phyloP scores from a whole-genome alignment of 1,140 invertebrate genomes.

The Adelges cooleyi region DNA sequence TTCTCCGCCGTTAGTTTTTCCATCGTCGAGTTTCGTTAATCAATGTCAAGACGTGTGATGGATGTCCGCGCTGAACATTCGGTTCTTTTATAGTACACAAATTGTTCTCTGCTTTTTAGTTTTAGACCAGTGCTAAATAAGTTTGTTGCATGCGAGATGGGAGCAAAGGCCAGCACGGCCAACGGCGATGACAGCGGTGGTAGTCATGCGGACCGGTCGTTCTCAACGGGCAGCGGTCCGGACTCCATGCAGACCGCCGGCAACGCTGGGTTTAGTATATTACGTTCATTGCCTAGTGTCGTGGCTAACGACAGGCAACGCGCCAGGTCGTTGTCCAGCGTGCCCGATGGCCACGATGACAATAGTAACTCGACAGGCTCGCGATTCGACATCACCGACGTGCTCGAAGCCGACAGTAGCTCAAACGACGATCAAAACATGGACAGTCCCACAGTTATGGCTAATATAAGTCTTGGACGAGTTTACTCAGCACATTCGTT shows the following conservation, averaged over 20 bases:
- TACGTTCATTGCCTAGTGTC: slow-evolving; percentile 58
- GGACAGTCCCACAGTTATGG: slow-evolving; percentile 37
- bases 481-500: slow-evolving; percentile 78
- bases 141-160: slow-evolving; percentile 44
- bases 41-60: not conserved
- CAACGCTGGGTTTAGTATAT: slow-evolving; percentile 55
- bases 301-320: slow-evolving; percentile 58
- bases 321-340: slow-evolving; percentile 68
- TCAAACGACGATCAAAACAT: slow-evolving; percentile 42
- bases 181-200: slow-evolving; percentile 55
- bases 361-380: slow-evolving; percentile 32
- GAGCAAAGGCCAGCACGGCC: slow-evolving; percentile 67
- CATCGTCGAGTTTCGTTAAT: not conserved
- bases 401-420: slow-evolving; percentile 47
- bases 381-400: slow-evolving; percentile 46
- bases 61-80: not conserved
- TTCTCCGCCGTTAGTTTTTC: too few relatives aligned
- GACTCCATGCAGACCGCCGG: slow-evolving; percentile 46
- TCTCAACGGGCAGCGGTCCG: slow-evolving; percentile 60
- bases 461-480: slow-evolving; percentile 43
- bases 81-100: not conserved
- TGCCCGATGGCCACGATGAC: slow-evolving; percentile 48
- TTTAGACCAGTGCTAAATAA: not conserved
- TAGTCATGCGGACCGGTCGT: slow-evolving; percentile 60
- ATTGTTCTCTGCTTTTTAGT: too few relatives aligned